Conservation (phyloP, 1,140 invertebrate genomes). For the Lanistes nyassanus region DNA sequence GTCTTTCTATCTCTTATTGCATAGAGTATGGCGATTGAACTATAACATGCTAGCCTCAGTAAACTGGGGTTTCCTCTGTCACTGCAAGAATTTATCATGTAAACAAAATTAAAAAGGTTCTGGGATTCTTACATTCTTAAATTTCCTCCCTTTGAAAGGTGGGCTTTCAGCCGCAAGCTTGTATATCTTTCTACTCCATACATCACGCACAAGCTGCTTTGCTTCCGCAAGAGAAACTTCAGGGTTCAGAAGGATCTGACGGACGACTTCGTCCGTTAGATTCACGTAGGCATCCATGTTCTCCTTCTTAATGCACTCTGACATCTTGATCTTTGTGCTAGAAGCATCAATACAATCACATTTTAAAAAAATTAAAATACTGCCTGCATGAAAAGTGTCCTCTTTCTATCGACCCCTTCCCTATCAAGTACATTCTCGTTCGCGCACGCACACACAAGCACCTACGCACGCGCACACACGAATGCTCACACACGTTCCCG, state of each 20-base stretch:
- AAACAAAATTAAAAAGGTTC: no score
- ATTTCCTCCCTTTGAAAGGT: neutral
- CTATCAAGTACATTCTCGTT: neutral
- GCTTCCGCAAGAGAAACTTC: constrained; percentile 13
- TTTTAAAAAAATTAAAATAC: neutral
- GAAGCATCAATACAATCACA: neutral
- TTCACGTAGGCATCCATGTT: constrained; percentile 49
- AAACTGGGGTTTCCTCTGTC: no score
- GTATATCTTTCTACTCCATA: constrained; percentile 12
- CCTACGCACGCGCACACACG: no score
- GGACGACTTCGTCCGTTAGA: constrained; percentile 44
- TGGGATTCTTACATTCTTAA: neutral
- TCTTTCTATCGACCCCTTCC: neutral
- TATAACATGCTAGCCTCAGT: no score
- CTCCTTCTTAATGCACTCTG: constrained; percentile 33
- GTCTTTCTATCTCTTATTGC: no score
- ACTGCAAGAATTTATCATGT: no score
- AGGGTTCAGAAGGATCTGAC: constrained; percentile 32
- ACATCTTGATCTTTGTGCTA: neutral
- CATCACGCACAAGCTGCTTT: neutral
- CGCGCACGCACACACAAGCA: neutral
- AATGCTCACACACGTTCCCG: neutral
- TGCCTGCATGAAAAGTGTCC: neutral
- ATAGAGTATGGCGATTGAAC: no score
- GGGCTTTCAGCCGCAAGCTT: constrained; percentile 2